Conservation (phyloP, 2,113 vertebrate species). For the Furnarius figulus region DNA sequence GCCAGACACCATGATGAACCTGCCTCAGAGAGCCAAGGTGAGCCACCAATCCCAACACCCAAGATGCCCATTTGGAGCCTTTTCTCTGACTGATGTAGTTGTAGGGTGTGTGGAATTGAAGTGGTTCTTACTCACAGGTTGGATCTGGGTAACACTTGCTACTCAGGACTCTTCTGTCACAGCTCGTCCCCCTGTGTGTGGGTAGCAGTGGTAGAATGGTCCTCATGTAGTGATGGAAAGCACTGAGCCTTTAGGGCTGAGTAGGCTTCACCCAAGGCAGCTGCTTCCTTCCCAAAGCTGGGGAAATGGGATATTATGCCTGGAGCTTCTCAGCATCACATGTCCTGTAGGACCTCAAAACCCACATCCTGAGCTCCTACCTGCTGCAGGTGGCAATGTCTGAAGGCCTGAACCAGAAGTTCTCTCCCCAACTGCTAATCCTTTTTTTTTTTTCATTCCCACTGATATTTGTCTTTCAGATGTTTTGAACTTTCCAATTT, state of each 20-base stretch:
- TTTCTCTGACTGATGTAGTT: background rate
- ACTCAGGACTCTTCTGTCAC: background rate
- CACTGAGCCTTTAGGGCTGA: background rate
- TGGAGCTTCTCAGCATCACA: rapidly evolving
- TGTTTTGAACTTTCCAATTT: background rate
- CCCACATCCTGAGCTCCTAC: background rate
- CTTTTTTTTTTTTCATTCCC: background rate
- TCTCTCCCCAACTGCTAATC: background rate
- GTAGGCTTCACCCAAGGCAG: background rate
- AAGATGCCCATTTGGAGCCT: rapidly evolving
- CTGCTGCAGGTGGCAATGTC: background rate
- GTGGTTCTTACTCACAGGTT: background rate
- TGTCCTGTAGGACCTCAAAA: background rate
- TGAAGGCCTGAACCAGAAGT: background rate
- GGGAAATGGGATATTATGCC: background rate
- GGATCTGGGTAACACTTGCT: background rate
- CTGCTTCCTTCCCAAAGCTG: background rate
- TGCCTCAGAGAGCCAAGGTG: constrained; percentile 96
- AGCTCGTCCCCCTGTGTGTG: background rate
- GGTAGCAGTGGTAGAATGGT: background rate
- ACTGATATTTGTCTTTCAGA: background rate
- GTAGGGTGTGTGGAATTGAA: background rate
- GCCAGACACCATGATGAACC: constrained; percentile 90
- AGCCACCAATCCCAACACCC: background rate
- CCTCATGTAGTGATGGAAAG: rapidly evolving